Evolutionary conservation across 2,888 invertebrate species (phyloP).

Genomic region (Scelioninae gen. 1): DNA sequence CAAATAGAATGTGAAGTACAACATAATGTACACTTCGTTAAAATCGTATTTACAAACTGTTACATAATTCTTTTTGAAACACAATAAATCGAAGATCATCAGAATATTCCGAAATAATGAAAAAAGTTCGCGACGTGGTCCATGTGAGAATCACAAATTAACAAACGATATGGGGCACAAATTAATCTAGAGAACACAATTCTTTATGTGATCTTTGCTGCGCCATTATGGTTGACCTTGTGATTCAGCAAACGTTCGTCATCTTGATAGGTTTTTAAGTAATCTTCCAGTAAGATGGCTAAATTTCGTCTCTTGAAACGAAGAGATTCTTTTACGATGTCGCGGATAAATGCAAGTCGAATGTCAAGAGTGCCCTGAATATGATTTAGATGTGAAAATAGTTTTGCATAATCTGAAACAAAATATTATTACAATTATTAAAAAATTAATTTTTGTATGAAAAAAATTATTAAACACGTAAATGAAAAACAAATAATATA

Average conservation of each 20-base stretch:
- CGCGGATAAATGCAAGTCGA: slow-evolving; percentile 89
- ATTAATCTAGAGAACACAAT: background rate
- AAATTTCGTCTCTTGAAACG: slow-evolving; percentile 91
- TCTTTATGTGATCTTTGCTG: slow-evolving; percentile 81
- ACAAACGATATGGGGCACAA: too few species aligned
- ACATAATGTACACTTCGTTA: slow-evolving; percentile 49
- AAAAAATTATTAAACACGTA: too few species aligned
- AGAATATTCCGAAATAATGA: too few species aligned
- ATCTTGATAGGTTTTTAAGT: slow-evolving; percentile 85
- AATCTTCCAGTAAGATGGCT: slow-evolving; percentile 89
- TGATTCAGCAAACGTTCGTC: slow-evolving; percentile 79
- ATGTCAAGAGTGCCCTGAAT: slow-evolving; percentile 89
- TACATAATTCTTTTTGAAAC: slow-evolving; percentile 10
- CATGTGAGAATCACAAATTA: too few species aligned
- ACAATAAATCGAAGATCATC: background rate
- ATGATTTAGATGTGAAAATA: too few species aligned
- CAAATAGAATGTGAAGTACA: too few species aligned
- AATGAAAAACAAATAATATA: too few species aligned
- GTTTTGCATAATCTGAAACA: too few species aligned
- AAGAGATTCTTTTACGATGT: slow-evolving; percentile 90
- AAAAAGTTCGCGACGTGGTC: too few species aligned
- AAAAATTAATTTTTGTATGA: too few species aligned
- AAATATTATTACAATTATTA: too few species aligned
- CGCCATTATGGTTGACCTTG: slow-evolving; percentile 82
- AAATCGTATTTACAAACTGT: slow-evolving; percentile 56